Base-by-base conservation (phyloP, 2,113 vertebrate species). In the Erythrolamprus reginae region DNA sequence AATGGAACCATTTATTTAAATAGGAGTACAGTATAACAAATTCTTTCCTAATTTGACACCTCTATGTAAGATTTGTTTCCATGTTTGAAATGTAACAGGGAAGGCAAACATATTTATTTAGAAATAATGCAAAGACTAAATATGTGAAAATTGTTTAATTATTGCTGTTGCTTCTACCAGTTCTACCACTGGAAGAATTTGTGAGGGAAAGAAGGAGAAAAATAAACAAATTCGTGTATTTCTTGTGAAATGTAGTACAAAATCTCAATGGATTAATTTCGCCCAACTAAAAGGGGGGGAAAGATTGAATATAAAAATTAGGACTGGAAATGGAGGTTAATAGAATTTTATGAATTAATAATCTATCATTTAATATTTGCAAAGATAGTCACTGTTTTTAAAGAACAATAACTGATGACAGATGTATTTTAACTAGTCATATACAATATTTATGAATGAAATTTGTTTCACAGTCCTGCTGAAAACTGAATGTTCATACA, bases 41-140 rank as follows among this genome's bases (percentile, higher is more conserved):
- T 26, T 65, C 2, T 83, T 87, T 2, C 86, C 82, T 61, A 88
- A 33, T 89, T 48, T 70, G 55, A 48, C 38, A 91, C 1, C 61
- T 38, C 65, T 53, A 77, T 65, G 48, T 92, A 56, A 90, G 1
- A 91, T 52, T 92, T 28, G 93, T 88, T 26, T 90, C 86, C 19
- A 51, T 88, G 50, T 84, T 65, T 51, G 9, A 92, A 19, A 51
- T 21, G 83, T 42, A 28, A 38, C 9, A 5, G 83, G 84, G 38
- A 88, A 77, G 53, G 50, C 84, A 48, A 38, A 52, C 42, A n/a
- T 84, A 92, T 83, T 87, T 92, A 87, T 83, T 56, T 52, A 88
- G 33, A 26, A 88, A 24, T 70, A 70, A 83, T 86, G 91, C 83
- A 91, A 89, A 86, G 0, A 53, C 19, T 17, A 24, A 13, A 26